Percentiles rank a stretch among this genome's conserved stretches.
These are phyloP conservation scores for Atopsyche davidsoni DNA, from an alignment of 1,140 invertebrate species.

Conservation along the genomic window DNA sequence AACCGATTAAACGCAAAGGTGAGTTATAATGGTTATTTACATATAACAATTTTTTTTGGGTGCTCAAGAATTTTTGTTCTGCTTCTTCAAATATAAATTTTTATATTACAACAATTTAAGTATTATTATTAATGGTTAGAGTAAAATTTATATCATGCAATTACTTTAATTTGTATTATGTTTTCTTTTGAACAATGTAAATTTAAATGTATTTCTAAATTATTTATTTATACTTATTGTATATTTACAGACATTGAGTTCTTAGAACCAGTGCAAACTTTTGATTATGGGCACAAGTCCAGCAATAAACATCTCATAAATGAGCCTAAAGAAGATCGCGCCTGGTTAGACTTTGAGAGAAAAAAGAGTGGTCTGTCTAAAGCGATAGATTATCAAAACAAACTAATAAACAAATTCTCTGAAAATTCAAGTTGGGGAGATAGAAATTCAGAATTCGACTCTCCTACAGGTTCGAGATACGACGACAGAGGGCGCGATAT, in stretches of 20 bases:
- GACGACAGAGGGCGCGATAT: slow-evolving; percentile 30
- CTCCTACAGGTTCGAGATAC: slow-evolving; percentile 13
- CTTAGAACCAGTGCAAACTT: slow-evolving; percentile 52
- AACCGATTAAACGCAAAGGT: slow-evolving; percentile 45
- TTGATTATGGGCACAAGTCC: slow-evolving; percentile 55
- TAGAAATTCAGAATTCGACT: slow-evolving; percentile 14
- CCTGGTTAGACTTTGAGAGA: slow-evolving; percentile 10
- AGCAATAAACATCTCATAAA: slow-evolving; percentile 35
- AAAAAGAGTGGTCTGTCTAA: slow-evolving; percentile 27
- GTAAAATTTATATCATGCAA: no score
- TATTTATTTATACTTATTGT: neutral
- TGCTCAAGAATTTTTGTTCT: no score
- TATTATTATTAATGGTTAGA: no score
- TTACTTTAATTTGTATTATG: no score
- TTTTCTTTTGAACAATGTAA: no score
- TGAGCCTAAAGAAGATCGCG: slow-evolving; percentile 30
- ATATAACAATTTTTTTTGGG: neutral
- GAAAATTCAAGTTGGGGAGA: slow-evolving; percentile 10
- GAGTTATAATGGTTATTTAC: slow-evolving; percentile 1
- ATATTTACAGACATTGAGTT: slow-evolving; percentile 43
- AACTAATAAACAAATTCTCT: slow-evolving; percentile 7
- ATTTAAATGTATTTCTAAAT: no score
- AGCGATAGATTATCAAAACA: slow-evolving; percentile 17
- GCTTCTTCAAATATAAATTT: no score
- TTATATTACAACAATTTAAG: no score